phyloP scores from a whole-genome alignment of 2,888 invertebrate species.

The Oscheius sp. region DNA sequence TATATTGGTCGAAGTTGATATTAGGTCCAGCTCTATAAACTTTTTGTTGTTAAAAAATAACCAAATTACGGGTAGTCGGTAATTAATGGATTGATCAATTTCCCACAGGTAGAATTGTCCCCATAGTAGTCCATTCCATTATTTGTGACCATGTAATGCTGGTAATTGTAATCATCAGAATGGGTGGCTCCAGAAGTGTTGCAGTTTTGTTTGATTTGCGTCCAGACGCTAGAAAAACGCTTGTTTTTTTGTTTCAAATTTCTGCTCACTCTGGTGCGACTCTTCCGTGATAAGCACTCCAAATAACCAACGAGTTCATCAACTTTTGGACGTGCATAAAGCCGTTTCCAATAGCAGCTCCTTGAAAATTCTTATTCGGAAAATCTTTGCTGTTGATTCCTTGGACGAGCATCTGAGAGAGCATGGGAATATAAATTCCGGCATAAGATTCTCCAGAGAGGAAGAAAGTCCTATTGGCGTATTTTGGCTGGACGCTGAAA shows the following conservation, averaged over 20 bases:
- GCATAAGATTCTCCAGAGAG: slow-evolving; percentile 73
- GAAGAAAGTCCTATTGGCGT: slow-evolving; percentile 71
- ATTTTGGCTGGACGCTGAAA: slow-evolving; percentile 70
- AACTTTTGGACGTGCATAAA: slow-evolving; percentile 29
- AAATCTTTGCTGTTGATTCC: slow-evolving; percentile 55
- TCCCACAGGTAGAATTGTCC: slow-evolving; percentile 33
- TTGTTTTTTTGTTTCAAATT: background rate
- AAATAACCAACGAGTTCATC: slow-evolving; percentile 41
- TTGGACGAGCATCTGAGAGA: slow-evolving; percentile 67
- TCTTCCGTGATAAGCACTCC: slow-evolving; percentile 50
- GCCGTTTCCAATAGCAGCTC: slow-evolving; percentile 34
- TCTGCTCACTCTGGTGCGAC: slow-evolving; percentile 32
- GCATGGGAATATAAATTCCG: slow-evolving; percentile 73
- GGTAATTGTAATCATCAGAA: slow-evolving; percentile 34
- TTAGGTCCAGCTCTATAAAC: background rate
- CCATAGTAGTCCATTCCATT: slow-evolving; percentile 44
- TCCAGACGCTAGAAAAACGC: slow-evolving; percentile 40
- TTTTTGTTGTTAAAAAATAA: background rate
- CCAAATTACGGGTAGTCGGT: too few relatives aligned
- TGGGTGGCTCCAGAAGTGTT: slow-evolving; percentile 34
- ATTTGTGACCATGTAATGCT: slow-evolving; percentile 35
- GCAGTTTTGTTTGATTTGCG: slow-evolving; percentile 38
- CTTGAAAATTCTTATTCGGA: slow-evolving; percentile 57
- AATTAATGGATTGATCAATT: slow-evolving; percentile 34
- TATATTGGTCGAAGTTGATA: slow-evolving; percentile 35